These are phyloP conservation scores for Desmodus rotundus DNA, from an alignment of 2,113 vertebrate genomes.

Conservation along the genomic window DNA sequence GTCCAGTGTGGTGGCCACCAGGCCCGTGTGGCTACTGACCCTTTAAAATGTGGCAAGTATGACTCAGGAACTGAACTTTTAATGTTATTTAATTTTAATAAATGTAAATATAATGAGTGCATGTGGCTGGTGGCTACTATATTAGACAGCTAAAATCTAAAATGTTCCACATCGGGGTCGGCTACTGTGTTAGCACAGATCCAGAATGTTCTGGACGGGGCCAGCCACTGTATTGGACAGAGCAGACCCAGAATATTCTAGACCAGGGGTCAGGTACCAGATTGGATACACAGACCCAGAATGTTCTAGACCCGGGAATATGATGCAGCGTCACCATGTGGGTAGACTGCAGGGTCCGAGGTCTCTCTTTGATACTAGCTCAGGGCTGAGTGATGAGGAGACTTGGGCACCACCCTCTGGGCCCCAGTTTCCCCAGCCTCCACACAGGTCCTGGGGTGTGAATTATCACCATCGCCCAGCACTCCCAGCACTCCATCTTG, in stretches of 20 bases:
- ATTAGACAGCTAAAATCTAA: not conserved
- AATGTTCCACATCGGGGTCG: not conserved
- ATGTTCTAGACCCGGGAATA: not conserved
- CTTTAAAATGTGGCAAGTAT: not conserved
- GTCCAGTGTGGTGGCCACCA: not conserved
- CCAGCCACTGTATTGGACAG: not conserved
- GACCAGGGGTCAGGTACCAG: too few species aligned
- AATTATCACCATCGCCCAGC: not conserved
- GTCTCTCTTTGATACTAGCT: not conserved
- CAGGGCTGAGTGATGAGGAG: not conserved
- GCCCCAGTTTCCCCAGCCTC: not conserved
- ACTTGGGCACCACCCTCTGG: not conserved
- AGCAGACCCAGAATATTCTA: not conserved
- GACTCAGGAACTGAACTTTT: not conserved
- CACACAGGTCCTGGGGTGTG: too few species aligned
- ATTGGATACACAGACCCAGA: not conserved
- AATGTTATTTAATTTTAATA: not conserved
- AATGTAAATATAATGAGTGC: not conserved
- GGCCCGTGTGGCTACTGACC: not conserved
- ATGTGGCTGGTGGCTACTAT: not conserved
- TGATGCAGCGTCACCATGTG: accelerated
- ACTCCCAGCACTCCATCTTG: not conserved
- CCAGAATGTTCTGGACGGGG: not conserved
- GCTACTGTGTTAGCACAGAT: not conserved
- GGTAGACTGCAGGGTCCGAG: too few species aligned